Evolutionary conservation across 2,888 invertebrate genomes (phyloP).

Genomic region (Drosophila flavopinicola): DNA sequence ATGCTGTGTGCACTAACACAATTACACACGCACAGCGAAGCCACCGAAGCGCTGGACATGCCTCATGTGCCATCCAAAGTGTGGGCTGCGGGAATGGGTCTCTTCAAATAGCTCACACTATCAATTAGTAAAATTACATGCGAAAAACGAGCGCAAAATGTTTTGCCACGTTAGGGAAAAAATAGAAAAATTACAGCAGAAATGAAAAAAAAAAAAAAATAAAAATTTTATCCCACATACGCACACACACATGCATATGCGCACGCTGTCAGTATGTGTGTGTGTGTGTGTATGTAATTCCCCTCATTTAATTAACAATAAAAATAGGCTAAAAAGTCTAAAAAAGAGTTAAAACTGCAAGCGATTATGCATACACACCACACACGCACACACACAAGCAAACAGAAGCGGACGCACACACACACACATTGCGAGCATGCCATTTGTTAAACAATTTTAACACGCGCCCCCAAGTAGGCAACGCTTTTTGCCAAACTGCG

Average conservation of each 20-base stretch:
- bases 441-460: conserved; percentile 77
- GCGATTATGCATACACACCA: conserved; percentile 64
- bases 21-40: conserved; percentile 63
- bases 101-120: conserved; percentile 70
- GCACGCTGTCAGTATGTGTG: conserved; percentile 28
- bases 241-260: conserved; percentile 19
- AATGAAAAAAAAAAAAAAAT: conserved; percentile 53
- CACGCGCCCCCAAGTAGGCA: conserved; percentile 74
- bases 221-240: conserved; percentile 28
- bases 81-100: background rate
- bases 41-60: conserved; percentile 31
- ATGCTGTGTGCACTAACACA: conserved; percentile 67
- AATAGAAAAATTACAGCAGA: conserved; percentile 58
- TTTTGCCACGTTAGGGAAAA: conserved; percentile 54
- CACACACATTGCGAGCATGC: conserved; percentile 61
- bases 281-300: conserved; percentile 60
- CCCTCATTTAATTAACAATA: conserved; percentile 83
- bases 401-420: conserved; percentile 22
- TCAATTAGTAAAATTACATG: conserved; percentile 78
- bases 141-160: conserved; percentile 70
- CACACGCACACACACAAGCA: conserved; percentile 51
- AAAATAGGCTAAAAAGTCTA: conserved; percentile 83
- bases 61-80: conserved; percentile 1
- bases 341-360: conserved; percentile 73
- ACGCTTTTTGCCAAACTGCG: conserved; percentile 50